These are phyloP conservation scores for Gambusia affinis DNA, from an alignment of 2,113 vertebrate genomes.

Conservation along the genomic window DNA sequence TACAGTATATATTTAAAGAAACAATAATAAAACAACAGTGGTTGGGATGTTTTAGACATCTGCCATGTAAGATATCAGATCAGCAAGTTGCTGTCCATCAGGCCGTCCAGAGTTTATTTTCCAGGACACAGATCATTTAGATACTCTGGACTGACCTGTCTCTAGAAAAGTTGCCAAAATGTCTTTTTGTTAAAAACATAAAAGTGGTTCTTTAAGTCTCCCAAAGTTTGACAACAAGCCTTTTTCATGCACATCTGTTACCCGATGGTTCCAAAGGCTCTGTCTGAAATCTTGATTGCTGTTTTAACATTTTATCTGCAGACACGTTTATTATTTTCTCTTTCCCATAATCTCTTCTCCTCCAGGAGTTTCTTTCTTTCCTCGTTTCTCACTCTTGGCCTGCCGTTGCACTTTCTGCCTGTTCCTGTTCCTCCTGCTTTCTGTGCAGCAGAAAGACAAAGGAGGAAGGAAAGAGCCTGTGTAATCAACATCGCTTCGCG, in stretches of 20 bases:
- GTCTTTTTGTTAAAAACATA: background rate
- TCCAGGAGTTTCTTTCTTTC: background rate
- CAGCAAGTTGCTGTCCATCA: background rate
- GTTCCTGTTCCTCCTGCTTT: background rate
- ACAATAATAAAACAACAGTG: background rate
- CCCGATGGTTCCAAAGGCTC: too few relatives aligned
- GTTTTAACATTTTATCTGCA: background rate
- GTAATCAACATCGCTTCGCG: constrained; percentile 46
- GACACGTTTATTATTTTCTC: background rate
- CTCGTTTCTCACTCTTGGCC: background rate
- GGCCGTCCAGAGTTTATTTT: background rate
- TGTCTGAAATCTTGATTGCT: too few relatives aligned
- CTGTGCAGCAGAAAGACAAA: constrained; percentile 17
- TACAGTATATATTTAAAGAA: background rate
- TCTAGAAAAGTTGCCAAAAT: background rate
- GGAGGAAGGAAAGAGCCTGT: constrained; percentile 18
- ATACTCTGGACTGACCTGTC: background rate
- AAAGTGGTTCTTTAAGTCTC: background rate
- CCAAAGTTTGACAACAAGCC: background rate
- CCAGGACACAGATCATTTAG: background rate
- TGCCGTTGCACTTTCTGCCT: background rate
- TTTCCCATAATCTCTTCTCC: background rate
- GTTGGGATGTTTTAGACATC: background rate
- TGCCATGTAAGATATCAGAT: background rate
- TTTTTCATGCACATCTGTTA: background rate